phyloP scores from a whole-genome alignment of 2,113 vertebrate species.

The Leptobrachium ailaonicum region DNA sequence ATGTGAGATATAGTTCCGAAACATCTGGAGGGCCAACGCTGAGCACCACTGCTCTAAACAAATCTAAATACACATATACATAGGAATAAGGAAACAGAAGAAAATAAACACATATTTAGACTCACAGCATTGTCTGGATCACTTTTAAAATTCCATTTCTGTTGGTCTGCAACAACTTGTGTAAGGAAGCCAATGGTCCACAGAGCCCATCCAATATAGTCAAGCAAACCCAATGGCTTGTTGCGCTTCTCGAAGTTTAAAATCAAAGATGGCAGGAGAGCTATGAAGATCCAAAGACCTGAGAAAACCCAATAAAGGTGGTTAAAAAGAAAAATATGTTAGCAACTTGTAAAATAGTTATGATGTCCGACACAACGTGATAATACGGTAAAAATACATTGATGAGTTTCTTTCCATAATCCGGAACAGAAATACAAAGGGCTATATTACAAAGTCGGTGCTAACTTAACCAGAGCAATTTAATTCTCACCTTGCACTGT shows the following conservation, averaged over 20 bases:
- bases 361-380: no score
- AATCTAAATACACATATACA: no score
- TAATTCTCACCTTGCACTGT: constrained; percentile 72
- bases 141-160: constrained; percentile 74
- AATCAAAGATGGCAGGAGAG: constrained; percentile 77
- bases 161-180: constrained; percentile 74
- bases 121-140: constrained; percentile 73
- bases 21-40: no score
- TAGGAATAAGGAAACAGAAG: no score
- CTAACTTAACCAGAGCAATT: not conserved
- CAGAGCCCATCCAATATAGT: constrained; percentile 72
- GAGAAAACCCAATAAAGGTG: constrained; percentile 1
- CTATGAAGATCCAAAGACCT: constrained; percentile 77
- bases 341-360: no score
- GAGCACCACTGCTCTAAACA: no score
- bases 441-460: no score
- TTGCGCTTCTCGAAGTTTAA: constrained; percentile 68
- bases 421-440: no score
- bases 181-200: constrained; percentile 72
- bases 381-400: no score
- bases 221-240: constrained; percentile 65
- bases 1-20: no score
- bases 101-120: constrained; percentile 12
- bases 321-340: not conserved
- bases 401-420: no score